Base-by-base conservation (phyloP, 2,113 vertebrate genomes). In the Anolis sagrei region DNA sequence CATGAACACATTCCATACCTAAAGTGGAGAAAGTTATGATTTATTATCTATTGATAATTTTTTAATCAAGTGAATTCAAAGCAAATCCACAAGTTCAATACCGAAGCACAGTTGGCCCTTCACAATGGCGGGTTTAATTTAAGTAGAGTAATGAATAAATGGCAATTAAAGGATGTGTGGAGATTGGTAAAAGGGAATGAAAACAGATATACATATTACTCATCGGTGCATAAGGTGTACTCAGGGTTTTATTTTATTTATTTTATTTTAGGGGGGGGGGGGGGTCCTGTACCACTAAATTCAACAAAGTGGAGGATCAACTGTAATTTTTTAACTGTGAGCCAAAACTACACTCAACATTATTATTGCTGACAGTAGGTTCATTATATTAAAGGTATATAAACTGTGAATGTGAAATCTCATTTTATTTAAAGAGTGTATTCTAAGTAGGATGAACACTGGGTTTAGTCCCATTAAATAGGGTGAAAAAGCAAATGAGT, bases 401-500 rank as follows among this genome's bases (percentile, higher is more conserved):
- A 58, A 29, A 68, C 64, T 29, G 6, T 9, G 11, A n/a, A 9
- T 64, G 8, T 25, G 2, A 29, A 25, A 68, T 29, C 64, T 7
- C 21, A 68, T 10, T 27, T 29, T 9, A 29, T 68, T 68, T 29
- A 68, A 68, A 10, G 7, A 27, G 6, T 27, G 9, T 29, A 29
- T 25, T 68, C 64, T 68, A 68, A 29, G 25, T 68, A 68, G 64
- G 64, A 29, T 29, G 27, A 29, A 68, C 3, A 29, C 9, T 68
- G 64, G 64, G 29, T 68, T 68, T 68, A 68, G 64, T 27, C 19
- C 32, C 19, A 44, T 34, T 29, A 34, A 77, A 72, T 69, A 74
- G 69, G 89, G 92, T 32, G 86, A 89, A 79, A 86, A 92, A 92
- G 68, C 25, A 92, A 6, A 90, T 76, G 86, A 79, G 72, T 82